A percentile compares a stretch with the other conserved stretches of the same genome.
Evolutionary conservation across 2,888 invertebrate species (phyloP).

Genomic region (Watsonalla binaria): DNA sequence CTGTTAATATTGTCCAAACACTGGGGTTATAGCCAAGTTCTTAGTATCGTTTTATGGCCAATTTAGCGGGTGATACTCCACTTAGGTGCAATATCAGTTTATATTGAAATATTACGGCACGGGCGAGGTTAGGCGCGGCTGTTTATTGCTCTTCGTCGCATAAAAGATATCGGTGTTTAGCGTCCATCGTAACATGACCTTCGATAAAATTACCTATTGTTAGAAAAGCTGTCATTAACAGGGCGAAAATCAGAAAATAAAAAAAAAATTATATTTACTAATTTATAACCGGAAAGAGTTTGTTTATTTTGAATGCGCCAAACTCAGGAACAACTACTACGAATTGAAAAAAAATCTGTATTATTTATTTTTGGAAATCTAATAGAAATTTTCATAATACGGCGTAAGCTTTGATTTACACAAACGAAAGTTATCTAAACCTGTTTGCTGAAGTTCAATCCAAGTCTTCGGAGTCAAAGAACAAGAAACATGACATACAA

Average conservation of each 20-base stretch:
- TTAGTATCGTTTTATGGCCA: background rate
- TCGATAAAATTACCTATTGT: constrained; percentile 1
- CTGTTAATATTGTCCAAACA: background rate
- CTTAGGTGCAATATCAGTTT: constrained; percentile 20
- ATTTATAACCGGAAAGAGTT: too few species aligned
- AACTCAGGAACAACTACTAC: too few species aligned
- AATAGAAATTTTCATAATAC: too few species aligned
- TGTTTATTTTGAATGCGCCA: too few species aligned
- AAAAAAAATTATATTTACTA: too few species aligned
- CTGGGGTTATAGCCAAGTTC: background rate
- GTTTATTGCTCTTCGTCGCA: constrained; percentile 39
- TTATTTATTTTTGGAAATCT: too few species aligned
- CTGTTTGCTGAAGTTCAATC: too few species aligned
- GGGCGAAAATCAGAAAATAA: background rate
- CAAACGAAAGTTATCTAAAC: too few species aligned
- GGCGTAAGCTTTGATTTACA: too few species aligned
- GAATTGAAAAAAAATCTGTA: too few species aligned
- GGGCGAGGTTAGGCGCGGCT: constrained; percentile 50
- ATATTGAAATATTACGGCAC: constrained; percentile 42
- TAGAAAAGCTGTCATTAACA: background rate
- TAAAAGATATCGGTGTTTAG: constrained; percentile 3
- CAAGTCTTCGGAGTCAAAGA: too few species aligned
- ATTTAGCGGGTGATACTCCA: background rate
- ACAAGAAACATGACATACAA: too few species aligned
- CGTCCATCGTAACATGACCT: background rate